phyloP scores from a whole-genome alignment of 1,140 invertebrate species.

The Brachionus manjavacas region DNA sequence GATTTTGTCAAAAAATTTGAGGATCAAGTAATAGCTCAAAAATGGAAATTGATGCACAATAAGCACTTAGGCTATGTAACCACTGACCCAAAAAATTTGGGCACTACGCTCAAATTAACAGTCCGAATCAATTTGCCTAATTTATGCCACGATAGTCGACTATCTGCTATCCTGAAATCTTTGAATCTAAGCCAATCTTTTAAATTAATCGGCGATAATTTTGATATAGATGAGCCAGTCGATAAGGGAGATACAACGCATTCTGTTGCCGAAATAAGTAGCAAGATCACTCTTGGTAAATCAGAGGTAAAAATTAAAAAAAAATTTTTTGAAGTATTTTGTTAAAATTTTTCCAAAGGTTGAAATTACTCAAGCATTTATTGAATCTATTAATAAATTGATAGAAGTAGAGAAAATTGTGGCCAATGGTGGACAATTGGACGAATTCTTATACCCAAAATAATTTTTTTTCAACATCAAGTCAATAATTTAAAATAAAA shows the following conservation, averaged over 20 bases:
- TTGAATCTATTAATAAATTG: constrained; percentile 30
- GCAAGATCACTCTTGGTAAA: constrained; percentile 11
- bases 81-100: constrained; percentile 22
- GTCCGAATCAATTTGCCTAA: neutral
- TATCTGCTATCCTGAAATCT: constrained; percentile 1
- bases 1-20: constrained; percentile 29
- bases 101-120: constrained; percentile 13
- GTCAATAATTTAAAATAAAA: neutral
- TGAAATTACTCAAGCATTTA: constrained; percentile 38
- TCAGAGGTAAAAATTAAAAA: neutral
- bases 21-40: neutral
- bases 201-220: constrained; percentile 6
- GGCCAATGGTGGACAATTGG: neutral
- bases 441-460: constrained; percentile 24
- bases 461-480: neutral
- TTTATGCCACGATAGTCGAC: constrained; percentile 5
- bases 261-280: neutral
- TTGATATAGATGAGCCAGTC: neutral
- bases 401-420: constrained; percentile 22
- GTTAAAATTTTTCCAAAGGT: neutral
- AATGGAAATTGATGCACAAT: constrained; percentile 22
- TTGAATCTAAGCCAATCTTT: constrained; percentile 24
- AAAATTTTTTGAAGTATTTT: neutral
- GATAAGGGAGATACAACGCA: neutral
- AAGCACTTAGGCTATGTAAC: constrained; percentile 39